Evolutionary conservation across 1,140 invertebrate species (phyloP), one percentile per base, ranked within the genome.

Genomic region (Ostrea denselamellosa): DNA sequence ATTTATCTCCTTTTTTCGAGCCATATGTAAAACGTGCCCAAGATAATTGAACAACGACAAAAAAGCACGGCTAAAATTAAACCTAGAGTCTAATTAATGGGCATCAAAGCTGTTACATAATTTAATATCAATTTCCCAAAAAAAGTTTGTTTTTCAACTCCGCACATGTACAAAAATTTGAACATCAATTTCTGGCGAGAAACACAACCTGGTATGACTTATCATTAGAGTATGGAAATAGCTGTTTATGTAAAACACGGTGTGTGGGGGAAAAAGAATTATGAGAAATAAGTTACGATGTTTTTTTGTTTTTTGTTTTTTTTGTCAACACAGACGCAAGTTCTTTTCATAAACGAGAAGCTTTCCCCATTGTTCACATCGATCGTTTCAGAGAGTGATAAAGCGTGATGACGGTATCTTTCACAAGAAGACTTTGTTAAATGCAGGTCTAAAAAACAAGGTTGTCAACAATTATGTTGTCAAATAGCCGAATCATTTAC

Each of bases 121-220:
- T 77, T 77, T 77, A 77, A 77, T 77, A 77, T 77, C 68, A 77
- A 77, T 77, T 77, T 77, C 68, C 8, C 68, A 34, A 44, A 77
- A 77, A 77, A 77, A 77, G 68, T 25, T 22, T 77, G 68, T 77
- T 77, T 77, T 77, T 77, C 68, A 77, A 77, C 68, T 77, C 68
- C 68, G 68, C 68, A 77, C 68, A 77, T 77, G 68, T 77, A 77
- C 68, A 77, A 77, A 77, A 77, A 77, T 77, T 34, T 4, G 68
- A 28, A 77, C 68, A 77, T 77, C 68, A 77, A 77, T 77, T 77
- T 25, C 22, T 34, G 28, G 25, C 9, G 22, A 25, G 68, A 28
- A 77, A 77, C 28, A 34, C 68, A 34, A 77, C 22, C 68, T 28
- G 25, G 25, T 77, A 28, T 28, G 68, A 77, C 68, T 77, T 22